Base-by-base conservation (phyloP, 1,140 invertebrate species). In the Maniola jurtina region DNA sequence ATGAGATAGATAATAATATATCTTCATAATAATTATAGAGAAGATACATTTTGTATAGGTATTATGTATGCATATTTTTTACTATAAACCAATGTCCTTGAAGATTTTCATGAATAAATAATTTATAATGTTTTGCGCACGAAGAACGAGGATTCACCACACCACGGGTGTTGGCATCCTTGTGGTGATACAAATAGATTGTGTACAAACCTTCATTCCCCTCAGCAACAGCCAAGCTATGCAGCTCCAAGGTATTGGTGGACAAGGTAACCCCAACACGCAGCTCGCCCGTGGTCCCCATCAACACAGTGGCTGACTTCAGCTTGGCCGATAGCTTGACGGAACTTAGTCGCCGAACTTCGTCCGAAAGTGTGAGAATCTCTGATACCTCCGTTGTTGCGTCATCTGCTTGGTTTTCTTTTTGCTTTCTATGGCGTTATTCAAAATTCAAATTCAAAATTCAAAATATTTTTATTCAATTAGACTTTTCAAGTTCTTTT, bases 211-310 rank as follows among this genome's bases (percentile, higher is more conserved):
- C 40, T 42, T 42, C 13, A 25, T 25, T 25, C 7, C 92, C 87
- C 6, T 84, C 84, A 4, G 67, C 62, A n/a, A 88, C 61, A 55
- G 63, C 78, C 38, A 90, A 71, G 50, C 93, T 94, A 80, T 95
- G 93, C 14, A 96, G 76, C 64, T 94, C 93, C 2, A 96, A 81
- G 13, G 91, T 92, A 75, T 97, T 97, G 69, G 95, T 95, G n/a
- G 91, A 90, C 6, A 95, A 88, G 36, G 92, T 93, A 42, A 94
- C 91, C 7, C 91, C 92, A 66, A 96, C 92, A 70, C 95, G 91
- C 6, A 96, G 74, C 84, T 96, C 94, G 0, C 93, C 92, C 6
- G 92, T 93, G 66, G 92, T 92, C 13, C 96, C 95, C 57, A 95
- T 80, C 6, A 96, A 79, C 13, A 96, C 74, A 79, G 95, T 92